phyloP scores from a whole-genome alignment of 2,113 vertebrate genomes.

The Oreochromis tanganicae region DNA sequence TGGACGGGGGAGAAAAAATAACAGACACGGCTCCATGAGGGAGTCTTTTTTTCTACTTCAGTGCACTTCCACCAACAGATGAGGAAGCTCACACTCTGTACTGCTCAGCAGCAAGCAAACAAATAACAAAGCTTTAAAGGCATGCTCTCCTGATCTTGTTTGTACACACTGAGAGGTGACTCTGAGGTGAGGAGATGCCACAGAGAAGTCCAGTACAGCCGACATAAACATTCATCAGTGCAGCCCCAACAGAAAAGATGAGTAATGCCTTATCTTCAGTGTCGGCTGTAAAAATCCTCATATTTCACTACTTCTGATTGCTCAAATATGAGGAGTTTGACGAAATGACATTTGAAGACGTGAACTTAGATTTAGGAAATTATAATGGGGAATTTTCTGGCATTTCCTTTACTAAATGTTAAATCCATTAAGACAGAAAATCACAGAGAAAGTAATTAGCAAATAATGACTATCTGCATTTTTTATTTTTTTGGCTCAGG shows the following conservation, averaged over 20 bases:
- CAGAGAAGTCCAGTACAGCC: not conserved
- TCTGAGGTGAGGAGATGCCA: not conserved
- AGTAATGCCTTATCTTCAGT: not conserved
- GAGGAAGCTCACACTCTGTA: not conserved
- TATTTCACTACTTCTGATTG: not conserved
- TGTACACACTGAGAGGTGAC: not conserved
- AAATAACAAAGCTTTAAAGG: not conserved
- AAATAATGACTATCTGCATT: not conserved
- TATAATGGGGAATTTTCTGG: not conserved
- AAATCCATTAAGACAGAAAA: not conserved
- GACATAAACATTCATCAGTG: not conserved
- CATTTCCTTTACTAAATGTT: not conserved
- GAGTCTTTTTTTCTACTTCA: not conserved
- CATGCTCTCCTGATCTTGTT: not conserved
- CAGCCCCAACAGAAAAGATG: not conserved
- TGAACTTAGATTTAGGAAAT: not conserved
- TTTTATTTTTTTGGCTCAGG: not conserved
- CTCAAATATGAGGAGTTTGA: not conserved
- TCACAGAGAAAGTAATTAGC: not conserved
- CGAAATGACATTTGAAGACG: not conserved
- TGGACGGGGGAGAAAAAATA: slow-evolving; percentile 4
- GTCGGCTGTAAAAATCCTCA: not conserved
- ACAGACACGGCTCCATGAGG: not conserved
- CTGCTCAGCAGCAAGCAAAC: not conserved
- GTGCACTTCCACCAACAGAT: slow-evolving; percentile 8